These are phyloP conservation scores for Chrosomus eos DNA, from an alignment of 2,797 vertebrate species.

Conservation along the genomic window DNA sequence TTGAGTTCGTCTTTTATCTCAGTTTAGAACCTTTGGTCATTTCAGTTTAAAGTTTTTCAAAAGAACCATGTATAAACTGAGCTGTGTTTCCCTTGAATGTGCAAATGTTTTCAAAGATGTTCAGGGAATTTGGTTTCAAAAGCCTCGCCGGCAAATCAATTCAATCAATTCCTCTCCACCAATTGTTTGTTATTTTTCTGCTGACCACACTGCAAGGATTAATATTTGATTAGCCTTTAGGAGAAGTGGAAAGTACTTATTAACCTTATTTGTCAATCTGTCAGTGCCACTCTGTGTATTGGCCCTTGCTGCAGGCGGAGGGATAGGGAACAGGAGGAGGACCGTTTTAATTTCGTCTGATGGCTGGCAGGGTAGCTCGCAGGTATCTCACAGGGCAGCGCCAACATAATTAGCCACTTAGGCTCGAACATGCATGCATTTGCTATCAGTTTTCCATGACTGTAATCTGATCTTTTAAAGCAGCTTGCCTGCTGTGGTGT, in stretches of 20 bases:
- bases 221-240: conserved; percentile 99
- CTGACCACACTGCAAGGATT: conserved; percentile 99
- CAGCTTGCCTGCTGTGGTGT: conserved; percentile 49
- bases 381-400: conserved; percentile 73
- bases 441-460: conserved; percentile 58
- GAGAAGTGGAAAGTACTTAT: conserved; percentile 96
- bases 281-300: conserved; percentile 83
- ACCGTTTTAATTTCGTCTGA: conserved; percentile 75
- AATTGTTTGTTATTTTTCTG: conserved; percentile 91
- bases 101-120: conserved; percentile 65
- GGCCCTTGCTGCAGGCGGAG: conserved; percentile 74
- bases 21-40: not conserved
- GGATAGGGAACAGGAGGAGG: conserved; percentile 42
- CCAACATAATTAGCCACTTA: conserved; percentile 80
- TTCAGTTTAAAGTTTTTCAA: conserved; percentile 19
- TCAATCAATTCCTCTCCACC: conserved; percentile 88
- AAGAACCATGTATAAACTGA: conserved; percentile 21
- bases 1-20: not conserved
- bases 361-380: conserved; percentile 55
- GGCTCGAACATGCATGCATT: conserved; percentile 61
- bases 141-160: conserved; percentile 88
- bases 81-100: conserved; percentile 53
- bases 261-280: conserved; percentile 99
- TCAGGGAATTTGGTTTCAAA: conserved; percentile 77
- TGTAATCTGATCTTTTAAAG: conserved; percentile 64